phyloP scores from a whole-genome alignment of 2,113 vertebrate species.

The Muntiacus reevesi region DNA sequence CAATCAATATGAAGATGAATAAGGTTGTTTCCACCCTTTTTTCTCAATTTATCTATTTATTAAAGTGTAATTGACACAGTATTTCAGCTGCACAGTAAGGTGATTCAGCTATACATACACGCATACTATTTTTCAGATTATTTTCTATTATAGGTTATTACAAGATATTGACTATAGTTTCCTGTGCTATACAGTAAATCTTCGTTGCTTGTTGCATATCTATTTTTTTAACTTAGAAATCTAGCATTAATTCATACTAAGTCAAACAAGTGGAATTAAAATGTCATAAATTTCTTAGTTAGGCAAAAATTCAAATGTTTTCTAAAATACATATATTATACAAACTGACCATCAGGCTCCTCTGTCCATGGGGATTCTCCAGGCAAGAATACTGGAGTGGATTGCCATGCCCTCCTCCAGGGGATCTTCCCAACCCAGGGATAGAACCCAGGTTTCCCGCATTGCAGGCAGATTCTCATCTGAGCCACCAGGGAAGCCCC shows the following conservation, averaged over 20 bases:
- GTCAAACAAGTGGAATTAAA: neutral
- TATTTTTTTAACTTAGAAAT: neutral
- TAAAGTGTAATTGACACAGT: neutral
- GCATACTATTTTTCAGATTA: neutral
- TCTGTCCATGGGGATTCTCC: neutral
- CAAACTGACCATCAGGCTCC: neutral
- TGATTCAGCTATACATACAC: neutral
- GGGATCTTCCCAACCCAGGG: neutral
- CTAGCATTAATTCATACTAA: neutral
- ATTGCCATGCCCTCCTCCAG: neutral
- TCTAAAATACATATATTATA: neutral
- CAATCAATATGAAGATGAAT: neutral
- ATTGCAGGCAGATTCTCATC: neutral
- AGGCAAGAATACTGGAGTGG: neutral
- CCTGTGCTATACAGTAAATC: neutral
- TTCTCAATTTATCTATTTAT: neutral
- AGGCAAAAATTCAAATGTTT: neutral
- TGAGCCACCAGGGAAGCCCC: neutral
- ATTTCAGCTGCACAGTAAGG: neutral
- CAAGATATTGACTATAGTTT: neutral
- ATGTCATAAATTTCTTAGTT: neutral
- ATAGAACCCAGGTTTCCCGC: neutral
- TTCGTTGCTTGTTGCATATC: neutral
- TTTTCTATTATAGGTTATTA: neutral
- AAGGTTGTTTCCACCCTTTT: neutral